Conservation (phyloP, 2,797 vertebrate species). For the Paratrypauchen microcephalus region DNA sequence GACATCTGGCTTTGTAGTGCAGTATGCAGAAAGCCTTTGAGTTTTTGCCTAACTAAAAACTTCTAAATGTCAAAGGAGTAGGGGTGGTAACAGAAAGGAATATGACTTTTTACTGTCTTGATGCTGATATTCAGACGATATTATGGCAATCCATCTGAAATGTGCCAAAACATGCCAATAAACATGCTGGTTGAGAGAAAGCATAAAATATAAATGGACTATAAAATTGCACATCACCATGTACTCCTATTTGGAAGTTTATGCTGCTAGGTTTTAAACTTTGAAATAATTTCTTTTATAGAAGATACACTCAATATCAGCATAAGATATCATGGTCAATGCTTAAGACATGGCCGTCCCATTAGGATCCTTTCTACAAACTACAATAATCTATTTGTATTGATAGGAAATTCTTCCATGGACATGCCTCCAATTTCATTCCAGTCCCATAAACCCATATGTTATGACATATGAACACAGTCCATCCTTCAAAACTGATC, state of each 20-base stretch:
- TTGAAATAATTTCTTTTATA: not conserved
- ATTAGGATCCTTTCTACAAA: not conserved
- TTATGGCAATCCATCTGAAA: no score
- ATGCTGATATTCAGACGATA: not conserved
- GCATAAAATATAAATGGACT: no score
- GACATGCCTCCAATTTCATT: not conserved
- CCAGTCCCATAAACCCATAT: not conserved
- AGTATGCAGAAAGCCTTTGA: slow-evolving; percentile 29
- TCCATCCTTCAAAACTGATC: slow-evolving; percentile 4
- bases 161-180: no score
- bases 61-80: slow-evolving; percentile 9
- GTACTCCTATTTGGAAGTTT: no score
- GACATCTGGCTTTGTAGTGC: slow-evolving; percentile 56
- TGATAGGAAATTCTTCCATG: not conserved
- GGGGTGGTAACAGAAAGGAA: slow-evolving; percentile 6
- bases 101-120: no score
- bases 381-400: not conserved
- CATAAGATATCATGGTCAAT: not conserved
- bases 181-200: no score
- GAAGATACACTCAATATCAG: not conserved
- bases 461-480: not conserved
- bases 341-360: not conserved
- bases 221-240: no score
- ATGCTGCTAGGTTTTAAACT: not conserved
- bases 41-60: slow-evolving; percentile 22